phyloP scores from a whole-genome alignment of 2,797 vertebrate species.

The Bryconaethiops microstoma region DNA sequence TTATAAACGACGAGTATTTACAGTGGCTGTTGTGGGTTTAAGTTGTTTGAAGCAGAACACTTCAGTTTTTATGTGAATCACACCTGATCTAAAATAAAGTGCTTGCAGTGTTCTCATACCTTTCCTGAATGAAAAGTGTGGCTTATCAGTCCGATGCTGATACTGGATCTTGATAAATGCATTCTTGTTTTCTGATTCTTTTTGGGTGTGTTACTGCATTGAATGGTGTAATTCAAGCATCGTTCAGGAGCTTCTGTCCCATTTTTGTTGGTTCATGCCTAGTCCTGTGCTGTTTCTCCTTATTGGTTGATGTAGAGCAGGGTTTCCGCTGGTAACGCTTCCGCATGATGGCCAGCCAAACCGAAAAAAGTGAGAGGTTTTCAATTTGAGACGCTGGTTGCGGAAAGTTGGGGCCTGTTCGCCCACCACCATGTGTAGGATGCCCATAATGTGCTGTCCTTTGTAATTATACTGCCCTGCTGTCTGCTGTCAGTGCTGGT shows the following conservation, averaged over 20 bases:
- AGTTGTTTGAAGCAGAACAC: too few relatives aligned
- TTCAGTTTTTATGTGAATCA: too few relatives aligned
- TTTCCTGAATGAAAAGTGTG: background rate
- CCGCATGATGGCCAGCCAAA: too few relatives aligned
- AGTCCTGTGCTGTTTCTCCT: background rate
- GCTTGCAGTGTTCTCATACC: background rate
- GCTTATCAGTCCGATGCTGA: background rate
- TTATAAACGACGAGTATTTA: too few relatives aligned
- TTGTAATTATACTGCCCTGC: background rate
- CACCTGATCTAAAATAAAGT: background rate
- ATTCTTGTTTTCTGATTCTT: background rate
- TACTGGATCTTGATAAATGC: slow-evolving; percentile 10
- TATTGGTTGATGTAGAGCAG: background rate
- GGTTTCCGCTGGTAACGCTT: too few relatives aligned
- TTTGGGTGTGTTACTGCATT: background rate
- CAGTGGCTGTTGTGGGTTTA: too few relatives aligned
- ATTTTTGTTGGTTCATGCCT: background rate
- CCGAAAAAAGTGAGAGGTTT: too few relatives aligned
- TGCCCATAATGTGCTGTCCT: slow-evolving; percentile 10
- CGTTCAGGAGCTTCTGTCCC: slow-evolving; percentile 1
- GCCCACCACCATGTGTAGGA: too few relatives aligned
- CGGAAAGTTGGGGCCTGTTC: too few relatives aligned
- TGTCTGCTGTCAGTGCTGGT: background rate
- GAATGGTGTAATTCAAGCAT: background rate
- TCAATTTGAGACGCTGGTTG: too few relatives aligned